phyloP scores from a whole-genome alignment of 2,888 invertebrate species.

The Margaritifera margaritifera region DNA sequence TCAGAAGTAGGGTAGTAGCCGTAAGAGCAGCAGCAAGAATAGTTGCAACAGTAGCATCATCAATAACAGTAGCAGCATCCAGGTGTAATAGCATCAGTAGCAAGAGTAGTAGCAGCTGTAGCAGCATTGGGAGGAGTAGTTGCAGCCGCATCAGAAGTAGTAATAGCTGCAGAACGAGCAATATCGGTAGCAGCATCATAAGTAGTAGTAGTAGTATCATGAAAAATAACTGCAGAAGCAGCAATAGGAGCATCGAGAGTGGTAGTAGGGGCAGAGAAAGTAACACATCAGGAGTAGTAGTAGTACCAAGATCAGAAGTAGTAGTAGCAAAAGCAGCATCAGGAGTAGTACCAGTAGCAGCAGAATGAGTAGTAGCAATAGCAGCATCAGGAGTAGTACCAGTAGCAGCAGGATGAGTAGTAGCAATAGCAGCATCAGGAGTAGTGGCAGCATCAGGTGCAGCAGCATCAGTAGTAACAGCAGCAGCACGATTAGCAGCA shows the following conservation, averaged over 20 bases:
- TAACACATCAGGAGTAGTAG: too few species aligned
- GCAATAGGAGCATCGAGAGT: conserved; percentile 10
- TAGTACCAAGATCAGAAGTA: too few species aligned
- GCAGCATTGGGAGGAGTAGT: conserved; percentile 11
- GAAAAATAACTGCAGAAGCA: conserved; percentile 21
- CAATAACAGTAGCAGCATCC: conserved; percentile 2
- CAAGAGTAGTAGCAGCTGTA: conserved; percentile 8
- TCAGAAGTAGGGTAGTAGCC: conserved; percentile 8
- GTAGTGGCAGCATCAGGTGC: too few species aligned
- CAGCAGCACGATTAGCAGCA: too few species aligned
- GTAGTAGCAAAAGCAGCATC: too few species aligned
- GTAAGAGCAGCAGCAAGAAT: conserved; percentile 11
- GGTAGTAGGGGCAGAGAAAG: too few species aligned
- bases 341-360: too few species aligned
- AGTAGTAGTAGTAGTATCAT: conserved; percentile 25
- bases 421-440: too few species aligned
- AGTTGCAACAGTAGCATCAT: conserved; percentile 1
- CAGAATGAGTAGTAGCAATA: too few species aligned
- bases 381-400: too few species aligned
- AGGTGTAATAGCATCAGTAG: conserved; percentile 5
- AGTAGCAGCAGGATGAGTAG: too few species aligned
- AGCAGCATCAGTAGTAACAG: too few species aligned
- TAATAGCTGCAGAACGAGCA: conserved; percentile 18
- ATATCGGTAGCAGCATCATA: conserved; percentile 17
- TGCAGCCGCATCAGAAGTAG: conserved; percentile 15